Conservation (phyloP, 1,140 invertebrate genomes). For the Drosophila pseudoobscura region DNA sequence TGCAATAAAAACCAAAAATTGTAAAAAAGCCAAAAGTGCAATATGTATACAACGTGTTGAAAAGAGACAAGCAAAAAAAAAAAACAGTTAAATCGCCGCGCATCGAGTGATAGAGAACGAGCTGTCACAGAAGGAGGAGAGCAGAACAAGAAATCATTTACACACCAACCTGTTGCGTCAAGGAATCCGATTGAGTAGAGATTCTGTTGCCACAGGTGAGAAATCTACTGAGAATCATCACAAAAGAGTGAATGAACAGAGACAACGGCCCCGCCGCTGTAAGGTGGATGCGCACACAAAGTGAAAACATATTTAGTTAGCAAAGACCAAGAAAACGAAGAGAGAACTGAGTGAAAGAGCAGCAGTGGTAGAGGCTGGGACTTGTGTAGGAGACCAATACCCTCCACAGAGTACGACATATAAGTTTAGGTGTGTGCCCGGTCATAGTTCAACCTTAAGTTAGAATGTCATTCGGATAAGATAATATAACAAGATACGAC, state of each 20-base stretch:
- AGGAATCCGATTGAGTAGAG: conserved; percentile 51
- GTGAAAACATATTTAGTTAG: conserved; percentile 81
- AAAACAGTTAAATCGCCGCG: conserved; percentile 34
- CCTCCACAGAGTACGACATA: neutral
- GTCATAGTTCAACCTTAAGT: too few species aligned
- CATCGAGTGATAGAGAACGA: conserved; percentile 5
- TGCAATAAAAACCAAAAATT: conserved; percentile 68
- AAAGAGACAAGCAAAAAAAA: conserved; percentile 29
- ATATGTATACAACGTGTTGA: conserved; percentile 64
- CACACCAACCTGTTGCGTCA: conserved; percentile 43
- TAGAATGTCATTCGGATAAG: too few species aligned
- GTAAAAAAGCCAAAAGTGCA: conserved; percentile 67
- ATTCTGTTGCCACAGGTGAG: conserved; percentile 53
- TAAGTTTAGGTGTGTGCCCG: too few species aligned
- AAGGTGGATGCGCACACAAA: conserved; percentile 76
- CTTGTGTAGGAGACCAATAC: conserved; percentile 40
- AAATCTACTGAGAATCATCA: conserved; percentile 52
- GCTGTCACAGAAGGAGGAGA: conserved; percentile 24
- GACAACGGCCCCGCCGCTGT: conserved; percentile 27
- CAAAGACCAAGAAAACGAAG: conserved; percentile 42
- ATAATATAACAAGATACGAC: conserved; percentile 14
- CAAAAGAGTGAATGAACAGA: conserved; percentile 67
- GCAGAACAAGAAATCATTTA: conserved; percentile 33
- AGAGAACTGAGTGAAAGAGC: conserved; percentile 22
- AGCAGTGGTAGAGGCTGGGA: conserved; percentile 2